These are phyloP conservation scores for Drosophila prolongata DNA, from an alignment of 2,888 invertebrate genomes.

Conservation along the genomic window DNA sequence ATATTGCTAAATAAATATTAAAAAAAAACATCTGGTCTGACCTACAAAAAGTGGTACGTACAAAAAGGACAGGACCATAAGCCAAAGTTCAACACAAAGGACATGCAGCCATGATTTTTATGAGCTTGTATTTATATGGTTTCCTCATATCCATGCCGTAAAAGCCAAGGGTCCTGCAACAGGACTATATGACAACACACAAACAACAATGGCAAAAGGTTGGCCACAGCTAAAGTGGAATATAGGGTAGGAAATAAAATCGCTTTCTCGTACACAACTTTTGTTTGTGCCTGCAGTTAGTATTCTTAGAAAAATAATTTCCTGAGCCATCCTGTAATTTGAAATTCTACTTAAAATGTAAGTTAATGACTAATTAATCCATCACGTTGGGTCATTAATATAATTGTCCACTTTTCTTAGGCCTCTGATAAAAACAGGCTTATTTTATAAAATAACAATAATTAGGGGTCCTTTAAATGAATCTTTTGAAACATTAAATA, in stretches of 20 bases:
- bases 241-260: slow-evolving; percentile 64
- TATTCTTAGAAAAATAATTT: background rate
- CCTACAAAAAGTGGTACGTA: slow-evolving; percentile 18
- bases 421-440: slow-evolving; percentile 22
- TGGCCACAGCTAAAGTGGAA: slow-evolving; percentile 41
- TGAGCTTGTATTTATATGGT: slow-evolving; percentile 78
- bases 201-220: slow-evolving; percentile 39
- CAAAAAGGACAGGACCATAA: slow-evolving; percentile 66
- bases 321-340: background rate
- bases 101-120: slow-evolving; percentile 76
- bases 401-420: slow-evolving; percentile 53
- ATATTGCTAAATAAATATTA: slow-evolving; percentile 60
- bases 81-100: slow-evolving; percentile 50
- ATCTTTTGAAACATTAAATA: slow-evolving; percentile 56
- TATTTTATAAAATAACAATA: slow-evolving; percentile 2
- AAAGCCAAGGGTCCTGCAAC: slow-evolving; percentile 38
- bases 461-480: slow-evolving; percentile 2
- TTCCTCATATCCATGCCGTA: slow-evolving; percentile 67
- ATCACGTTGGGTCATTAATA: slow-evolving; percentile 63
- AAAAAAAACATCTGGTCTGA: slow-evolving; percentile 51
- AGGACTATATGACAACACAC: slow-evolving; percentile 18
- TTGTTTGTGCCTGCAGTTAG: slow-evolving; percentile 34
- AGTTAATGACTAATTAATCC: slow-evolving; percentile 51
- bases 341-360: background rate
- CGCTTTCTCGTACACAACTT: slow-evolving; percentile 51